A percentile compares a stretch with the other conserved stretches of the same genome.
Conservation (phyloP, 1,140 invertebrate genomes). For the Diabrotica virgifera region DNA sequence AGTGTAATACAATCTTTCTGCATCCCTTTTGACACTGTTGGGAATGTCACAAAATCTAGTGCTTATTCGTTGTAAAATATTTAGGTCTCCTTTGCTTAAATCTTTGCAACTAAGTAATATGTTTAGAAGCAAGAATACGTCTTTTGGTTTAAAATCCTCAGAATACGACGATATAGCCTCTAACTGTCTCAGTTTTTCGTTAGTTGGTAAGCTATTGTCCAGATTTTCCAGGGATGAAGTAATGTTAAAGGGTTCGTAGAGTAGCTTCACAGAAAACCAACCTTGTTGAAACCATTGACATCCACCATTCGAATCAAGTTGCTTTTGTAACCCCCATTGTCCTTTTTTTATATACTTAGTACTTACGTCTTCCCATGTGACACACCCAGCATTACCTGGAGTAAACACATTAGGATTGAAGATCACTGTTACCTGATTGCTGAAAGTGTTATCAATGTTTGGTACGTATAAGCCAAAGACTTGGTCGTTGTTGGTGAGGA, state of each 20-base stretch:
- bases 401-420: neutral
- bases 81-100: neutral
- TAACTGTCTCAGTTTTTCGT: neutral
- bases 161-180: neutral
- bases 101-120: neutral
- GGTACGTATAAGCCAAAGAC: neutral
- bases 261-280: neutral
- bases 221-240: neutral
- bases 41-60: neutral
- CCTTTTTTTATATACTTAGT: neutral
- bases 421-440: neutral
- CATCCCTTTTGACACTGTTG: neutral
- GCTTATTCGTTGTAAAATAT: neutral
- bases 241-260: neutral
- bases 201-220: neutral
- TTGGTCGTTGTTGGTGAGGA: neutral
- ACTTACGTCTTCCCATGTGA: neutral
- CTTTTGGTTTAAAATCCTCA: neutral
- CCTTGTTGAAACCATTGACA: constrained; percentile 3
- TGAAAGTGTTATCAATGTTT: neutral
- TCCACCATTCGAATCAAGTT: neutral
- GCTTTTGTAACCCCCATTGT: neutral
- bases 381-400: neutral
- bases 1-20: neutral
- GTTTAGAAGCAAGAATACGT: neutral